Base-by-base conservation (phyloP, 2,888 invertebrate species). In the Rhorus exstirpatorius region DNA sequence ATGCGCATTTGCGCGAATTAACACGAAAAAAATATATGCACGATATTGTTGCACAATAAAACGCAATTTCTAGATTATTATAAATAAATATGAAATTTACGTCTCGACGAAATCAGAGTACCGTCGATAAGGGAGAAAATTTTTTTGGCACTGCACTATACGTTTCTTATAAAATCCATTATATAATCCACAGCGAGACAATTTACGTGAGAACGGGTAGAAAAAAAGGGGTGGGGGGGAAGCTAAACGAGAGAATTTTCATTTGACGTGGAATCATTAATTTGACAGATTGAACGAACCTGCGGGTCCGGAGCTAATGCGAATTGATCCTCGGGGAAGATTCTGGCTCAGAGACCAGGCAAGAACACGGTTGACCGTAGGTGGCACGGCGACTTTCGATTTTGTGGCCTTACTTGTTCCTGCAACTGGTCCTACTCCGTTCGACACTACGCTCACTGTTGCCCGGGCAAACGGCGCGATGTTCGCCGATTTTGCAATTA, bases 401-500 rank as follows among this genome's bases (percentile, higher is more conserved):
- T 95, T 94, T 79, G 94, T 93, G 81, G 93, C 93, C 71, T 94
- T 93, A 61, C 93, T 92, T 67, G 94, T 94, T 46, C 94, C 93
- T 35, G 94, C 93, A 12, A 94, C 92, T 21, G 96, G 95, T 89
- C 95, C 95, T 19, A 95, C 89, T 78, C 96, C 95, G 89, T 95
- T 95, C 81, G 96, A 94, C 35, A 97, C 95, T 70, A 95, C 96
- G 89, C 95, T 95, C 80, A 95, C 94, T 41, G 95, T 94, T 60
- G 96, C 95, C 90, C 96, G 96, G 87, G 97, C 94, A 90, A 95
- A 96, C 76, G 95, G 95, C 84, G 95, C 94, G 86, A 96, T 93
- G 88, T 94, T 95, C 84, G 95, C 94, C 87, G 96, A 95, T 91
- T 96, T 95, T 88, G 95, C 93, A 86, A 95, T 95, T 83, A 96